A percentile compares a stretch with the other conserved stretches of the same genome.
Conservation (phyloP, 1,140 invertebrate species). For the Popillia japonica region DNA sequence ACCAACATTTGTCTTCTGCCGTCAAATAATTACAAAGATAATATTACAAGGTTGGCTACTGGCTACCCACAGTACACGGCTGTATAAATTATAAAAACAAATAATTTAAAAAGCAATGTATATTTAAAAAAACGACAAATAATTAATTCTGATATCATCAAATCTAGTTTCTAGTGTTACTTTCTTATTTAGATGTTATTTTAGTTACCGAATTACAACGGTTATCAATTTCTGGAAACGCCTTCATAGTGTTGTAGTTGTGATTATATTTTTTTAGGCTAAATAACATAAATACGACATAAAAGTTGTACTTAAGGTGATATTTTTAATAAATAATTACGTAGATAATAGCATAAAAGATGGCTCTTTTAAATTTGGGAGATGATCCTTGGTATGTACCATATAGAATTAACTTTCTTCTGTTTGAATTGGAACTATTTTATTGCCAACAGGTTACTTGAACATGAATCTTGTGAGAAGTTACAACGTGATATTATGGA, state of each 20-base stretch:
- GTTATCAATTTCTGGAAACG: too few relatives aligned
- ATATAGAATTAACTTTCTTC: slow-evolving; percentile 24
- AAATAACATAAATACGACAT: not conserved
- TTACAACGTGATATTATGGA: slow-evolving; percentile 71
- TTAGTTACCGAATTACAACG: too few relatives aligned
- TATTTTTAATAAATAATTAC: too few relatives aligned
- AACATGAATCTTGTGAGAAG: slow-evolving; percentile 73
- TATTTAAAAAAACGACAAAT: not conserved
- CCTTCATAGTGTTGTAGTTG: too few relatives aligned
- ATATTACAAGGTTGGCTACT: too few relatives aligned
- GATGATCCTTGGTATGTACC: slow-evolving; percentile 56
- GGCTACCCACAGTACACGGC: not conserved
- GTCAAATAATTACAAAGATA: not conserved
- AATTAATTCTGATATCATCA: not conserved
- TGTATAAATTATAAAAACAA: not conserved
- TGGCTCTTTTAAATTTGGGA: slow-evolving; percentile 56
- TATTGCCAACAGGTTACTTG: slow-evolving; percentile 64
- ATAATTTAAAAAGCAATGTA: not conserved
- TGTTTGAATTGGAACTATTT: slow-evolving; percentile 28
- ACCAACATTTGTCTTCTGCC: too few relatives aligned
- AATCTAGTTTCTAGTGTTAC: not conserved
- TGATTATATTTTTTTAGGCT: not conserved
- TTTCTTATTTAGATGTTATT: not conserved
- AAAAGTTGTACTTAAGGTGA: too few relatives aligned
- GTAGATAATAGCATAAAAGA: slow-evolving; percentile 30